A percentile compares a stretch with the other conserved stretches of the same genome.
phyloP scores from a whole-genome alignment of 2,888 invertebrate genomes.

The Bombyx huttoni region DNA sequence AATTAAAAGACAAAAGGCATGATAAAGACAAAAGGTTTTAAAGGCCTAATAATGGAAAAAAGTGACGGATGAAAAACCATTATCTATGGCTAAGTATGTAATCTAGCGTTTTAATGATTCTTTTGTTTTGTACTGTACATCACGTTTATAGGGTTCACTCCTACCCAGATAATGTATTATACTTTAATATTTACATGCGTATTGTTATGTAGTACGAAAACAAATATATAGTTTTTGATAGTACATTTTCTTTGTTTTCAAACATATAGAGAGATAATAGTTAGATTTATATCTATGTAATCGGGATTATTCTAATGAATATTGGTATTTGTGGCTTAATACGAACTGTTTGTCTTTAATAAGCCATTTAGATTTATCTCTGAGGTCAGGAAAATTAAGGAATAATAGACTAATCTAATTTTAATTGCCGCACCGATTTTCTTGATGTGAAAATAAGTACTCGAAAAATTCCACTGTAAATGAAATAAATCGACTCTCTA shows the following conservation, averaged over 20 bases:
- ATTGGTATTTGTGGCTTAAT: neutral
- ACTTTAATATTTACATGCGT: too few species aligned
- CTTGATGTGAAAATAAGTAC: neutral
- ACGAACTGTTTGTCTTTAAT: too few species aligned
- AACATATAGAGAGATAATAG: neutral
- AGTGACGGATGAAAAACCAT: neutral
- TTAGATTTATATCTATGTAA: neutral
- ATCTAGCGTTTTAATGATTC: neutral
- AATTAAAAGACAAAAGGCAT: neutral
- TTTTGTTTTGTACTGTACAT: neutral
- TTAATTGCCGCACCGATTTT: neutral
- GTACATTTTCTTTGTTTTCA: too few species aligned
- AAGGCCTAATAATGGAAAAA: neutral
- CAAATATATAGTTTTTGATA: too few species aligned
- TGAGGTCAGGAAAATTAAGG: neutral
- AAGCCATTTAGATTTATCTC: neutral
- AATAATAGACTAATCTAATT: neutral
- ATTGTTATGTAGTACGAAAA: too few species aligned
- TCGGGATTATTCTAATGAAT: neutral
- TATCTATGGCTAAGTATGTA: neutral
- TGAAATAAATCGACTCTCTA: too few species aligned
- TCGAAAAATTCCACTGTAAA: neutral
- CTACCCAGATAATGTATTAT: too few species aligned
- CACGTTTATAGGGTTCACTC: too few species aligned
- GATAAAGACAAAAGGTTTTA: neutral